Percentiles rank a stretch among this genome's conserved stretches.
These are phyloP conservation scores for Hecatera dysodea DNA, from an alignment of 2,888 invertebrate genomes.

Conservation along the genomic window DNA sequence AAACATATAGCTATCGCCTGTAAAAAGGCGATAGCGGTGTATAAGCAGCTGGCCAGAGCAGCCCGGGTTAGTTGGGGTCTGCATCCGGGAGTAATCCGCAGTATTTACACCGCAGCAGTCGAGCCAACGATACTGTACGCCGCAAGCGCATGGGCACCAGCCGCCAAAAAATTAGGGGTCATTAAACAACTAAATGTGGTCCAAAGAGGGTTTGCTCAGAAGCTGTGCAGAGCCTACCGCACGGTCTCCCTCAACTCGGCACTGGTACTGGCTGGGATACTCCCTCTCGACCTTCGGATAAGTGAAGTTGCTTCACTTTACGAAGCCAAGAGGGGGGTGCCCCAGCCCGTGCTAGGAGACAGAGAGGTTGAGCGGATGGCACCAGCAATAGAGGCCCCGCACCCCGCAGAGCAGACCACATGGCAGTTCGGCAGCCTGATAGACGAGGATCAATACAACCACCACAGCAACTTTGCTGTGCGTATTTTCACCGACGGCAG, in stretches of 20 bases:
- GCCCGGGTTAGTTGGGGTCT: too few species aligned
- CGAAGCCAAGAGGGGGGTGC: background rate
- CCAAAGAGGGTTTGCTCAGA: too few species aligned
- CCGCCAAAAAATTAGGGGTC: too few species aligned
- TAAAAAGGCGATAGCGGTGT: background rate
- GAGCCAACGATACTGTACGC: too few species aligned
- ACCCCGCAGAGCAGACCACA: background rate
- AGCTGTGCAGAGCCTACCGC: too few species aligned
- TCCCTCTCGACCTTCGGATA: background rate
- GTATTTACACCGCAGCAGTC: too few species aligned
- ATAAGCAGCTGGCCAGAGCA: too few species aligned
- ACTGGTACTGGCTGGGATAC: background rate
- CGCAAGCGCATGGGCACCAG: too few species aligned
- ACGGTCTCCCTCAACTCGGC: background rate
- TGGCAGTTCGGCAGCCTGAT: background rate
- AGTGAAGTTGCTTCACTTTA: background rate
- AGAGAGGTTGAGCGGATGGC: background rate
- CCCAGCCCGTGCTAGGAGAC: background rate
- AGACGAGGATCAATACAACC: background rate
- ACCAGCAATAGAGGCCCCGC: background rate
- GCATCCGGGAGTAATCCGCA: too few species aligned
- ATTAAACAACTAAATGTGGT: too few species aligned
- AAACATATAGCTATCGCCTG: background rate
- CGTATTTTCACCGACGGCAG: background rate
- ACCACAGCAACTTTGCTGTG: background rate